Evolutionary conservation across 2,888 invertebrate species (phyloP).

Genomic region (Cataglyphis albicans): DNA sequence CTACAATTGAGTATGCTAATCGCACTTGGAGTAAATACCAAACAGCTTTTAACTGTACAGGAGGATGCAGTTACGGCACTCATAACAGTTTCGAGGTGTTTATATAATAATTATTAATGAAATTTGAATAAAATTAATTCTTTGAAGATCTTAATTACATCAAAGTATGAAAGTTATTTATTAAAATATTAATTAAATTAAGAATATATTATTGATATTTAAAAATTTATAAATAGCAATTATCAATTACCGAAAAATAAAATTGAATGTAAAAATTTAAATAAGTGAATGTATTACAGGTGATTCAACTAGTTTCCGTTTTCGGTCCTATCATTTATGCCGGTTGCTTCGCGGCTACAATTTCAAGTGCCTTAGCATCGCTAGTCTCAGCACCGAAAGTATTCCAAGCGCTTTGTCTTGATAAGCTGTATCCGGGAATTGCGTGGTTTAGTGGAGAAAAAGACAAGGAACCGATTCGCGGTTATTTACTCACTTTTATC

Average conservation of each 20-base stretch:
- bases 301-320: constrained; percentile 93
- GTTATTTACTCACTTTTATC: constrained; percentile 96
- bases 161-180: neutral
- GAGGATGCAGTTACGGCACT: constrained; percentile 90
- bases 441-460: constrained; percentile 96
- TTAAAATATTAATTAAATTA: neutral
- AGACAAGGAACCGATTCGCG: constrained; percentile 94
- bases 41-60: constrained; percentile 88
- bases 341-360: constrained; percentile 98
- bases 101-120: constrained; percentile 2
- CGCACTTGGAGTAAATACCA: constrained; percentile 83
- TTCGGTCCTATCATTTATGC: constrained; percentile 98
- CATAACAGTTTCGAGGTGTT: constrained; percentile 93
- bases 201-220: neutral
- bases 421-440: constrained; percentile 96
- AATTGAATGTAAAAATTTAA: neutral
- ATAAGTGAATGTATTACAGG: constrained; percentile 86
- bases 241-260: neutral
- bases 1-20: constrained; percentile 48
- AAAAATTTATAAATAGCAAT: neutral
- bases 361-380: constrained; percentile 98
- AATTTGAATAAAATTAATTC: neutral
- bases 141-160: constrained; percentile 7
- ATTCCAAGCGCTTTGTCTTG: constrained; percentile 97
- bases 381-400: constrained; percentile 98